These are phyloP conservation scores for Syndactyla subalaris DNA, from an alignment of 2,797 vertebrate genomes.

Conservation along the genomic window DNA sequence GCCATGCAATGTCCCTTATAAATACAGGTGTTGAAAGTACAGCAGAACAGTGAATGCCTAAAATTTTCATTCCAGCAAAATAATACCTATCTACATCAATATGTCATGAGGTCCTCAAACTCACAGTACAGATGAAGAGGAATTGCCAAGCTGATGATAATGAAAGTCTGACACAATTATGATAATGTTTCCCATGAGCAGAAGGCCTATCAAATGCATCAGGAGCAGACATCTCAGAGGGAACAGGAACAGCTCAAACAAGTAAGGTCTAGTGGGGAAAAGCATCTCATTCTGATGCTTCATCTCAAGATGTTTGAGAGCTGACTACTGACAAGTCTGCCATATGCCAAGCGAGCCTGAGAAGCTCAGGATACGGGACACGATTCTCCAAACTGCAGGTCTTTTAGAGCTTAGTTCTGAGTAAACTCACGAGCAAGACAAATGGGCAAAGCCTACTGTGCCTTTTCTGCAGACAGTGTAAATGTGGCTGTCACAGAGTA, in stretches of 20 bases:
- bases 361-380: background rate
- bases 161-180: background rate
- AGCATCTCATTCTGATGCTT: background rate
- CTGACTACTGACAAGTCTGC: background rate
- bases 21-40: background rate
- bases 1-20: background rate
- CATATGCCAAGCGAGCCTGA: background rate
- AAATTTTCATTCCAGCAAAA: background rate
- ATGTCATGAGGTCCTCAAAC: background rate
- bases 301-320: background rate
- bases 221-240: background rate
- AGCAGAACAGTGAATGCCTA: background rate
- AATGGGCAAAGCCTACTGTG: background rate
- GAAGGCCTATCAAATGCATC: background rate
- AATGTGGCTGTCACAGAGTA: background rate
- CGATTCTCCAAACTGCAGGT: background rate
- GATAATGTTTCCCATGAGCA: fast-evolving
- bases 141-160: background rate
- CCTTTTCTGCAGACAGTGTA: background rate
- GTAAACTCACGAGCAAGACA: background rate
- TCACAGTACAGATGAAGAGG: background rate
- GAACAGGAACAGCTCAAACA: background rate
- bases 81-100: background rate
- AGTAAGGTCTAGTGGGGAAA: background rate
- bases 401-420: background rate